Conservation (phyloP, 2,888 invertebrate genomes). For the Baronia brevicornis region DNA sequence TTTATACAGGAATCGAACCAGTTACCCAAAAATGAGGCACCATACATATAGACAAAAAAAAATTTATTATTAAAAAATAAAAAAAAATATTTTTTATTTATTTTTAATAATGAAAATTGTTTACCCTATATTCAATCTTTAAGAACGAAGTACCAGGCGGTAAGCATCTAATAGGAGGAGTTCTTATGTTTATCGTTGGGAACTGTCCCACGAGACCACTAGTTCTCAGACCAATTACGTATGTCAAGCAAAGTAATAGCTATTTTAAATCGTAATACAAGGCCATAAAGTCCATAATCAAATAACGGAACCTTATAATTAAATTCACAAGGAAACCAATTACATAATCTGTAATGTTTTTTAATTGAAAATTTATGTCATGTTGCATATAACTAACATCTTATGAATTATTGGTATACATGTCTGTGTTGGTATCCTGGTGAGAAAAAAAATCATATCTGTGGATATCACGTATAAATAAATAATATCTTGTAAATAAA, state of each 20-base stretch:
- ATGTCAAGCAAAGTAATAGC: conserved; percentile 5
- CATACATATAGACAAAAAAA: no score
- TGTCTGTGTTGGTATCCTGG: no score
- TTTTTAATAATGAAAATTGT: conserved; percentile 2
- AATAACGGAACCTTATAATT: conserved; percentile 3
- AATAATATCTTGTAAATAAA: no score
- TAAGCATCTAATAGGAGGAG: conserved; percentile 38
- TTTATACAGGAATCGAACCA: no score
- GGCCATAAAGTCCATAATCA: conserved; percentile 10
- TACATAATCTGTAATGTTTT: no score
- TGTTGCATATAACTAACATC: no score
- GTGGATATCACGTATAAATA: no score
- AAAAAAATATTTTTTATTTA: conserved; percentile 10
- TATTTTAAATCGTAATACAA: conserved; percentile 10
- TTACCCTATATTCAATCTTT: conserved; percentile 5
- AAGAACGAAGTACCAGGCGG: conserved; percentile 33
- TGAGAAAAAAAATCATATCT: no score
- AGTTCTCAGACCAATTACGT: conserved; percentile 21
- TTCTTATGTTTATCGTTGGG: conserved; percentile 42
- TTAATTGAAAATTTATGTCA: no score
- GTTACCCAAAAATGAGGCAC: no score
- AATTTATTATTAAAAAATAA: conserved; percentile 7
- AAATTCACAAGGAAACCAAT: conserved; percentile 1
- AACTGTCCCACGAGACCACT: conserved; percentile 62
- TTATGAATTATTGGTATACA: no score